Percentiles rank a stretch among this genome's conserved stretches.
Conservation (phyloP, 1,140 invertebrate genomes). For the Ceratina australensis region DNA sequence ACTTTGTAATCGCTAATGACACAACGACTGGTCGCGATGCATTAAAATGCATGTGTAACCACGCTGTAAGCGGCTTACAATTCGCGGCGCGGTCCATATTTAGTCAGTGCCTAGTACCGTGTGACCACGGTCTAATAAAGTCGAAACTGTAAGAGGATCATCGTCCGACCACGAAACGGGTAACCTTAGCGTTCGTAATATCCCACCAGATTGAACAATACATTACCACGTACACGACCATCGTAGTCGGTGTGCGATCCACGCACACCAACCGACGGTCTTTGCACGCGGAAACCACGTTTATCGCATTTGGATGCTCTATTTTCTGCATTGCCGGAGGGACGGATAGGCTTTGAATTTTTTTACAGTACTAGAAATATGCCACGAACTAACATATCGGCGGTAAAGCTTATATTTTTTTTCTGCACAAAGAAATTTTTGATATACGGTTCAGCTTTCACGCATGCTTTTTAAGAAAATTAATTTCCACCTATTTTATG, state of each 20-base stretch:
- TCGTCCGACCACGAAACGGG: conserved; percentile 34
- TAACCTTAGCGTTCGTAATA: conserved; percentile 55
- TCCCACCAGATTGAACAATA: conserved; percentile 40
- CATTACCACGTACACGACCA: conserved; percentile 22
- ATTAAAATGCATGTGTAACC: conserved; percentile 60
- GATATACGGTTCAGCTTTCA: too few relatives aligned
- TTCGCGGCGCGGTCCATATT: conserved; percentile 50
- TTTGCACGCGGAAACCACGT: neutral
- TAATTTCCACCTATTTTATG: too few relatives aligned
- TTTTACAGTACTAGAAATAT: neutral
- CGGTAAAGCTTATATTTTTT: too few relatives aligned
- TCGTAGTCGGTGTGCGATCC: neutral
- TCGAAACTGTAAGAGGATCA: conserved; percentile 66
- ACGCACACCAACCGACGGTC: neutral
- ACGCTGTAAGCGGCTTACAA: conserved; percentile 60
- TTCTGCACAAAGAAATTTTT: too few relatives aligned
- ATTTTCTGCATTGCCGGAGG: conserved; percentile 5
- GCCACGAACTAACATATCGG: too few relatives aligned
- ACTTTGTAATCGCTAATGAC: conserved; percentile 62
- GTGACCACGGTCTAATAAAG: conserved; percentile 57
- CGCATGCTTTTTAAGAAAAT: too few relatives aligned
- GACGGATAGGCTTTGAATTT: neutral
- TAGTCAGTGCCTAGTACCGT: conserved; percentile 51
- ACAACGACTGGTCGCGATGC: conserved; percentile 42
- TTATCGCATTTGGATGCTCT: conserved; percentile 5